Evolutionary conservation across 2,888 invertebrate species (phyloP).

Genomic region (Xestobium rufovillosum): DNA sequence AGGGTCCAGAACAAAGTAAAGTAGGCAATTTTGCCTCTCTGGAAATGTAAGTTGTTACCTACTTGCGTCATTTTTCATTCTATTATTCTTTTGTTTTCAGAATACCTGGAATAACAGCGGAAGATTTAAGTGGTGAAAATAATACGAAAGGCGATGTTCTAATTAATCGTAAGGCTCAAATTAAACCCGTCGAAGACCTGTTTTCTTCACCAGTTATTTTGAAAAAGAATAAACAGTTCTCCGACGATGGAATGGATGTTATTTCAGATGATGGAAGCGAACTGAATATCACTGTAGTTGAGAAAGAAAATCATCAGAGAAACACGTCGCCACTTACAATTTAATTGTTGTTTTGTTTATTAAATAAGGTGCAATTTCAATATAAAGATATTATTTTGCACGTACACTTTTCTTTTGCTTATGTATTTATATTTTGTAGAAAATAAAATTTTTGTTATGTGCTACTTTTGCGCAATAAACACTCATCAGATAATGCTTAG

Average conservation of each 20-base stretch:
- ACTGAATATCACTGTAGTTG: slow-evolving; percentile 23
- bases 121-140: slow-evolving; percentile 29
- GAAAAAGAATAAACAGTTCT: slow-evolving; percentile 26
- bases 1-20: slow-evolving; percentile 22
- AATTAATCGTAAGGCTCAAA: slow-evolving; percentile 31
- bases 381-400: too few relatives aligned
- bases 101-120: slow-evolving; percentile 30
- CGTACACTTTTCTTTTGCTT: too few relatives aligned
- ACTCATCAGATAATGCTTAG: too few relatives aligned
- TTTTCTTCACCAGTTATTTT: slow-evolving; percentile 34
- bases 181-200: slow-evolving; percentile 34
- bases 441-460: too few relatives aligned
- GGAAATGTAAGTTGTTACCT: slow-evolving; percentile 31
- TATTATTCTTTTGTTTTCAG: slow-evolving; percentile 25
- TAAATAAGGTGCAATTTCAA: too few relatives aligned
- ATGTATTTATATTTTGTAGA: too few relatives aligned
- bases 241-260: slow-evolving; percentile 30
- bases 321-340: too few relatives aligned
- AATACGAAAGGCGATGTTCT: slow-evolving; percentile 35
- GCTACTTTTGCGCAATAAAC: too few relatives aligned
- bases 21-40: slow-evolving; percentile 33
- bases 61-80: slow-evolving; percentile 7
- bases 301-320: too few relatives aligned
- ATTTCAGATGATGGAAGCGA: slow-evolving; percentile 13
- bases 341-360: too few relatives aligned